These are phyloP conservation scores for Myotis pilosus DNA, from an alignment of 2,797 vertebrate genomes.

Conservation along the genomic window DNA sequence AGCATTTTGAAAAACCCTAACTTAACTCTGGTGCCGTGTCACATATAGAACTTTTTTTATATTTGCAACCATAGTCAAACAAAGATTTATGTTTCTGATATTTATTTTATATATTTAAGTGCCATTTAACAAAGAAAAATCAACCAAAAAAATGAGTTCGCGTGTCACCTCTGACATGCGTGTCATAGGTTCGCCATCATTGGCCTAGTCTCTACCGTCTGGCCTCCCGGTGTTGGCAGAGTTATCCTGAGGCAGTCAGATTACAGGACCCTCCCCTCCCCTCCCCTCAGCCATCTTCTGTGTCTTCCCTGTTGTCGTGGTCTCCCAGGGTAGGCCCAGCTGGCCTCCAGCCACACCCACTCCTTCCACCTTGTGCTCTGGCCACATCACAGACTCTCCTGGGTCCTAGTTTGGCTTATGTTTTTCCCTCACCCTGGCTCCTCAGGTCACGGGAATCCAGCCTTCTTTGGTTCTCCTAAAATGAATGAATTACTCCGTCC, in stretches of 20 bases:
- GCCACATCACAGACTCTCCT: not conserved
- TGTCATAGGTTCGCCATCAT: too few relatives aligned
- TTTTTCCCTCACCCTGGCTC: not conserved
- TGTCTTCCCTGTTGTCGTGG: not conserved
- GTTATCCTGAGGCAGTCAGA: not conserved
- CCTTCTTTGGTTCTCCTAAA: not conserved
- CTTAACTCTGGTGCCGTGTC: too few relatives aligned
- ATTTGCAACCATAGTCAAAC: too few relatives aligned
- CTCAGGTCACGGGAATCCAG: not conserved
- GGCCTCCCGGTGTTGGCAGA: not conserved
- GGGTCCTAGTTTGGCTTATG: not conserved
- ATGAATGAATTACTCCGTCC: not conserved
- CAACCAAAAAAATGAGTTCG: too few relatives aligned
- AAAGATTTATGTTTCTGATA: too few relatives aligned
- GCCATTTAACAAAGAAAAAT: too few relatives aligned
- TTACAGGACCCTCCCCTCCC: too few relatives aligned
- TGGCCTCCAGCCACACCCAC: not conserved
- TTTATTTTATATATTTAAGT: too few relatives aligned
- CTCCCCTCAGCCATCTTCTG: rapidly evolving
- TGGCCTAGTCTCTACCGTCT: not conserved
- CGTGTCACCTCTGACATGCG: too few relatives aligned
- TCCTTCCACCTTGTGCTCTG: not conserved
- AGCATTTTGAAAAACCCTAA: too few relatives aligned
- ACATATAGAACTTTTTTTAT: too few relatives aligned
- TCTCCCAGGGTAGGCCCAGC: not conserved